Percentiles rank a stretch among this genome's conserved stretches.
Evolutionary conservation across 2,113 vertebrate species (phyloP).

Genomic region (Lonchura striata): DNA sequence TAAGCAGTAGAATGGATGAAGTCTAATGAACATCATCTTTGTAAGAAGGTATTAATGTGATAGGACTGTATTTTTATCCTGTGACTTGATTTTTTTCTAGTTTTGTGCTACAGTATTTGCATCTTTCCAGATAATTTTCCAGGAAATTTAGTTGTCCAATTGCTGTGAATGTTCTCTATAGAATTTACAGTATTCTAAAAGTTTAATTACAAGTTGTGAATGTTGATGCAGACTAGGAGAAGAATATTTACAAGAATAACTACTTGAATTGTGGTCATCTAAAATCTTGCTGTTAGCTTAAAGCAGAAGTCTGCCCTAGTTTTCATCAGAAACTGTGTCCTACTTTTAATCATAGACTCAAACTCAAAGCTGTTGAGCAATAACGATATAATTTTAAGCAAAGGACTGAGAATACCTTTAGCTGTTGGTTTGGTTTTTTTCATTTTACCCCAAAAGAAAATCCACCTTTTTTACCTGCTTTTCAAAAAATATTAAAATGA

Average conservation of each 20-base stretch:
- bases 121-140: not conserved
- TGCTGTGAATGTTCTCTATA: not conserved
- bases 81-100: not conserved
- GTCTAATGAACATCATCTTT: not conserved
- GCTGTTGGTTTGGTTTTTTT: not conserved
- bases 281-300: not conserved
- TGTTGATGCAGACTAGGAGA: not conserved
- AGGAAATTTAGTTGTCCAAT: not conserved
- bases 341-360: not conserved
- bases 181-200: not conserved
- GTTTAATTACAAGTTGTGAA: not conserved
- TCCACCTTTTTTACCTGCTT: not conserved
- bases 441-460: not conserved
- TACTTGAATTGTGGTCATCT: not conserved
- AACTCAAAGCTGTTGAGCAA: not conserved
- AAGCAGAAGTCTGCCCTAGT: not conserved
- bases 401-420: not conserved
- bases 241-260: not conserved
- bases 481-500: not conserved
- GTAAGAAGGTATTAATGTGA: not conserved
- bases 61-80: not conserved
- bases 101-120: not conserved
- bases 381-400: not conserved
- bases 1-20: accelerated
- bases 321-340: not conserved